Base-by-base conservation (phyloP, 2,888 invertebrate genomes). In the Zaprionus lineosus region DNA sequence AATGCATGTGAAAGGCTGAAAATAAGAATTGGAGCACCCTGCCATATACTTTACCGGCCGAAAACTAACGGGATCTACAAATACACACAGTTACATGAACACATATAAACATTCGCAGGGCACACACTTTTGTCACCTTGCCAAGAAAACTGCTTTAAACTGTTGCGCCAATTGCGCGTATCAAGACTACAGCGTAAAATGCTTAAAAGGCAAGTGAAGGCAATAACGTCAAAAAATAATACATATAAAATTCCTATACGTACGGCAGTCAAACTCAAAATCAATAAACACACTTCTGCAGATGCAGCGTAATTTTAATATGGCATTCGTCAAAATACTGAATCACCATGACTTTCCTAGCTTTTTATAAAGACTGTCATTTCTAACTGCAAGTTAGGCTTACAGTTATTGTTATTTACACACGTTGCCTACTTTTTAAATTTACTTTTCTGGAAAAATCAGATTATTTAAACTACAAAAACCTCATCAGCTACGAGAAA, bases 21-120 rank as follows among this genome's bases (percentile, higher is more conserved):
- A 87, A 86, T 86, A 86, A 77, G 66, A 86, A 84, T 84, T 82
- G 65, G 86, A 87, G 55, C 86, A 84, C 65, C 84, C 87, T 86
- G 79, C 69, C 64, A 33, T 29, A 70, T 26, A 51, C 74, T 57
- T 61, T 76, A 67, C 76, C 72, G 72, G 76, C 46, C 48, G 50
- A 50, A 52, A 53, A 58, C 64, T 65, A 67, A 50, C 57, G 62
- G 73, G 52, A 52, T 59, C 50, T 14, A 56, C 33, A 29, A 6
- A 31, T 11, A 43, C 14, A 44, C 3, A 12, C 28, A 43, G 12
- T 43, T 29, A 28, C 43, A 40, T 18, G 15, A 24, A 34, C 28
- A 33, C 16, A 33, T 24, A 18, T 28, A 40, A 33, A 62, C 34
- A 74, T 44, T 59, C n/a, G n/a, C n/a, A n/a, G n/a, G n/a, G n/a